Percentiles rank a stretch among this genome's conserved stretches.
Evolutionary conservation across 1,140 invertebrate genomes (phyloP).

Genomic region (Drosophila auraria): DNA sequence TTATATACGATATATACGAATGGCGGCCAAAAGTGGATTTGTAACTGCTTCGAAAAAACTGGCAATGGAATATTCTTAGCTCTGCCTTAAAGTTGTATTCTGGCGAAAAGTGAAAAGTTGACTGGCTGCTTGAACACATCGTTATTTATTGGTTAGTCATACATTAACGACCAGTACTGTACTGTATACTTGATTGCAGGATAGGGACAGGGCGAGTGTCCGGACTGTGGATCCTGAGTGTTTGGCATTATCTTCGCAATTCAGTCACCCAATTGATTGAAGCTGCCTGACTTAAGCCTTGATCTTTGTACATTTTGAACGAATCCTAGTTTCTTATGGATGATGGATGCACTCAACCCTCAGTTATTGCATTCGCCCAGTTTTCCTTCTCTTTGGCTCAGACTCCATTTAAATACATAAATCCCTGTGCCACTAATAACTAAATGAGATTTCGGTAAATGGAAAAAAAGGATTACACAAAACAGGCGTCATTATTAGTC

Average conservation of each 20-base stretch:
- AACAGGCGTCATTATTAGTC: conserved; percentile 32
- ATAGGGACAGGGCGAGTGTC: conserved; percentile 10
- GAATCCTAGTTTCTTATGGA: conserved; percentile 14
- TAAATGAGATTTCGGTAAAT: conserved; percentile 22
- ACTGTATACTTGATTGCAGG: conserved; percentile 29
- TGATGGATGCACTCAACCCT: conserved; percentile 16
- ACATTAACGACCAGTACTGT: conserved; percentile 21
- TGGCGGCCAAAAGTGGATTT: conserved; percentile 32
- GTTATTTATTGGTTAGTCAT: conserved; percentile 19
- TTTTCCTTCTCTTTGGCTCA: conserved; percentile 10
- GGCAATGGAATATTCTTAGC: conserved; percentile 4
- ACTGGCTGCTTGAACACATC: conserved; percentile 49
- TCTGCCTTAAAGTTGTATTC: conserved; percentile 18
- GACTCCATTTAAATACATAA: conserved; percentile 6
- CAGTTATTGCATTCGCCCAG: conserved; percentile 17
- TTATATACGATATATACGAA: conserved; percentile 46
- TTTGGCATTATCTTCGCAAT: conserved; percentile 31
- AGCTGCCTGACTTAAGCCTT: conserved; percentile 21
- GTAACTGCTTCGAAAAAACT: conserved; percentile 8
- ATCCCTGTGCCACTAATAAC: conserved; percentile 33
- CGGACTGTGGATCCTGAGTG: conserved; percentile 11
- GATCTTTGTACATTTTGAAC: conserved; percentile 37
- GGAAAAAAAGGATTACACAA: conserved; percentile 23
- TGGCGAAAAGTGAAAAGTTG: conserved; percentile 20
- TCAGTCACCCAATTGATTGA: conserved; percentile 40